phyloP scores from a whole-genome alignment of 2,113 vertebrate genomes.

The Indicator indicator region DNA sequence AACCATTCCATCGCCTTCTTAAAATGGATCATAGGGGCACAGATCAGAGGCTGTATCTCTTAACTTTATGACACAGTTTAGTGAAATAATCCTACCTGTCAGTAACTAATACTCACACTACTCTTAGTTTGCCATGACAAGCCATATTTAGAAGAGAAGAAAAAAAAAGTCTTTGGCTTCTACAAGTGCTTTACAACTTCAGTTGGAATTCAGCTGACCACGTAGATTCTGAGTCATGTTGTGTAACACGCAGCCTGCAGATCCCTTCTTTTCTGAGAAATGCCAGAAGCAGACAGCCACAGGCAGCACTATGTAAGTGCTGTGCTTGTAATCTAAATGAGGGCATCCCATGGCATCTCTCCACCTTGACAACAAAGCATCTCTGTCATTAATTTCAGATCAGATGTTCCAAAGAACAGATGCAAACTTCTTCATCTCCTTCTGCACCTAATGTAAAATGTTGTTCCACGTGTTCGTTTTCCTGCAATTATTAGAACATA shows the following conservation, averaged over 20 bases:
- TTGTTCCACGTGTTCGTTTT: no score
- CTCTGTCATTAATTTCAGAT: no score
- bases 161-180: no score
- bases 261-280: no score
- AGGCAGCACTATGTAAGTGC: fast-evolving
- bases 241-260: neutral
- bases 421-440: no score
- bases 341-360: no score
- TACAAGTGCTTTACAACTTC: neutral
- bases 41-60: neutral
- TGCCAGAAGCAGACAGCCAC: neutral
- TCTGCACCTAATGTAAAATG: no score
- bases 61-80: neutral
- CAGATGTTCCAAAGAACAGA: no score
- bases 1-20: neutral
- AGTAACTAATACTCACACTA: neutral
- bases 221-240: neutral
- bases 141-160: neutral
- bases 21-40: neutral
- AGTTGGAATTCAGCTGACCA: neutral
- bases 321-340: no score
- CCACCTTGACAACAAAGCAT: no score
- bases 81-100: neutral
- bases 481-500: no score
- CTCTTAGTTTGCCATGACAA: neutral